Evolutionary conservation across 2,797 vertebrate genomes (phyloP).

Genomic region (Neopelma chrysocephalum): DNA sequence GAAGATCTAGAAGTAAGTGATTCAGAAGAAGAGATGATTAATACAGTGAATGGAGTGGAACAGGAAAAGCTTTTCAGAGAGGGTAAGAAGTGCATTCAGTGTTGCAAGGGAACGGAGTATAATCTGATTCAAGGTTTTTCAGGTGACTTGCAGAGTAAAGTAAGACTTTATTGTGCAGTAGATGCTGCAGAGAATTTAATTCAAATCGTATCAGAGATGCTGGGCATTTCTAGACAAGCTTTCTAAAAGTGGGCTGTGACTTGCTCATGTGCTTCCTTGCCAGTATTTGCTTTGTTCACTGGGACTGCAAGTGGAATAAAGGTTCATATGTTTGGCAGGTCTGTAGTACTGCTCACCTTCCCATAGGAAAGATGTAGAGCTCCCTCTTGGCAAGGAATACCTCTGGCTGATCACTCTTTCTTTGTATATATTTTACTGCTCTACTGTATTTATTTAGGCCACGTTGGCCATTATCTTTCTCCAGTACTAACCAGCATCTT

Average conservation of each 20-base stretch:
- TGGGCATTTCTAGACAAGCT: neutral
- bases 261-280: neutral
- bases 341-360: neutral
- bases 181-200: neutral
- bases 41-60: neutral
- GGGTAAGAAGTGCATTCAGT: neutral
- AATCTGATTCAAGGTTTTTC: neutral
- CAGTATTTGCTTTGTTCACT: neutral
- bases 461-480: neutral
- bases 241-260: neutral
- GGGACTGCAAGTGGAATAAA: neutral
- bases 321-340: neutral
- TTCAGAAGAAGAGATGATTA: neutral
- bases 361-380: neutral
- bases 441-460: neutral
- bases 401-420: neutral
- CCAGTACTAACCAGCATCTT: neutral
- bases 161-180: neutral
- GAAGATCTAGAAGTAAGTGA: neutral
- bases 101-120: neutral
- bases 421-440: neutral
- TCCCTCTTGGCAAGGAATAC: neutral
- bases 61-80: neutral
- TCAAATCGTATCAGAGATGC: neutral
- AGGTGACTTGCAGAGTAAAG: neutral